Evolutionary conservation across 2,113 vertebrate species (phyloP), one percentile per base, ranked within the genome.

Genomic region (Climacteris rufus): DNA sequence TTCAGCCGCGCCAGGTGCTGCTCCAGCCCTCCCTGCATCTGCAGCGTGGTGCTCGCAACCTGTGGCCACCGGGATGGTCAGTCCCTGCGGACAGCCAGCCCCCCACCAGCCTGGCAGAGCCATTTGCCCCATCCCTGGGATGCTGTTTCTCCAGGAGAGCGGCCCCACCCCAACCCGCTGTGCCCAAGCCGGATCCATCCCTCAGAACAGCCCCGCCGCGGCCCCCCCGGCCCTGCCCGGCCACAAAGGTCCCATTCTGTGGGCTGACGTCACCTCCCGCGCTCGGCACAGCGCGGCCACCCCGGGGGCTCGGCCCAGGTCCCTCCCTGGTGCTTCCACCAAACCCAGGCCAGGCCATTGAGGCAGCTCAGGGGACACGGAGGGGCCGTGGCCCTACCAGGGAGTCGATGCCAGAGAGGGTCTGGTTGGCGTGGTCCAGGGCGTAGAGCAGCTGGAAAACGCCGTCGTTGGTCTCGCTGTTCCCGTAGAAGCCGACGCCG

Each of bases 381-480:
- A 25, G 33, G 40, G 45, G 81, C 54, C 1, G 0, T 0, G 1
- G 56, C 35, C 98, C 97, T 98, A 99, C 99, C 99, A 99, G 98
- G 5, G 95, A 96, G 70, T 99, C 98, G n/a, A 99, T 98, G 44
- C 98, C 98, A 0, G 98, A 98, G 87, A 99, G 98, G 5, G 99
- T 99, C 96, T 99, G 98, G 97, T 99, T 99, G 75, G 98, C 99
- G 0, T 99, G 98, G 96, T 99, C 99, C 94, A 99, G 89, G 96
- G 99, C 99, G 78, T 99, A 99, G 96, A 99, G 99, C 96, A 99
- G 96, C 98, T 99, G 99, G 97, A 99, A 98, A 30, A 99, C 97
- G 4, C 99, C 99, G 0, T 99, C 99, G 4, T 99, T 99, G 96
- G 99, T 98, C 98, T 99, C 99, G 5, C 99, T 99, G 98, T 99